A percentile compares a stretch with the other conserved stretches of the same genome.
phyloP scores from a whole-genome alignment of 30 jellyfish, hydroid and myxozoan species.

The Clytia hemisphaerica region DNA sequence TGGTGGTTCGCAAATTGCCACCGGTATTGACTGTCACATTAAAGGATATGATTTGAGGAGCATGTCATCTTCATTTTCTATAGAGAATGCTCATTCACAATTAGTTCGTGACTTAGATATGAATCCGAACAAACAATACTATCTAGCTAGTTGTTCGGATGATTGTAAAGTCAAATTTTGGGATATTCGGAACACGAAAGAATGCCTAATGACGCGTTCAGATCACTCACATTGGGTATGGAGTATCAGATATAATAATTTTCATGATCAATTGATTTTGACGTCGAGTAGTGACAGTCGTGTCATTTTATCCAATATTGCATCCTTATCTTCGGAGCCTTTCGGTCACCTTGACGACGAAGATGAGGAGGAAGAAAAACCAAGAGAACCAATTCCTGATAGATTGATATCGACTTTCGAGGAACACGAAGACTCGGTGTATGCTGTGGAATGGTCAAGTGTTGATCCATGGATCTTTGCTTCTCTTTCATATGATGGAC shows the following conservation, averaged over 20 bases:
- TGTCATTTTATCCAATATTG: constrained; percentile 69
- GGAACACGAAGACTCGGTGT: constrained; percentile 97
- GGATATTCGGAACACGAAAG: constrained; percentile 73
- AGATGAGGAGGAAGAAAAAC: constrained; percentile 74
- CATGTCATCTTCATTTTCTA: constrained; percentile 29
- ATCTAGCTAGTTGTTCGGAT: constrained; percentile 87
- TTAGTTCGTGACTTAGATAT: constrained; percentile 85
- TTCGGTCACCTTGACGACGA: constrained; percentile 93
- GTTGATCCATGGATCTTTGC: constrained; percentile 99
- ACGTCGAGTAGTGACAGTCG: constrained; percentile 98
- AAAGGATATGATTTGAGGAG: constrained; percentile 91
- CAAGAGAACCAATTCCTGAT: constrained; percentile 66
- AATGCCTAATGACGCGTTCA: constrained; percentile 68
- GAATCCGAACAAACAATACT: constrained; percentile 90
- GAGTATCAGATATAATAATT: constrained; percentile 94
- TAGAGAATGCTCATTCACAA: constrained; percentile 89
- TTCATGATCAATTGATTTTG: constrained; percentile 87
- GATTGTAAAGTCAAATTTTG: constrained; percentile 93
- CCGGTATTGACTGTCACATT: constrained; percentile 63
- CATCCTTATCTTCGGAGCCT: constrained; percentile 94
- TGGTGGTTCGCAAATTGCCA: constrained; percentile 84
- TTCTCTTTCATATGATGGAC: constrained; percentile 92
- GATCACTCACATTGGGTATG: constrained; percentile 99
- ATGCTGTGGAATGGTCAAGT: constrained; percentile 96
- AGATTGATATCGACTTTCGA: constrained; percentile 68